A percentile compares a stretch with the other conserved stretches of the same genome.
These are phyloP conservation scores for Philopedon plagiatum DNA, from an alignment of 2,888 invertebrate species.

Conservation along the genomic window DNA sequence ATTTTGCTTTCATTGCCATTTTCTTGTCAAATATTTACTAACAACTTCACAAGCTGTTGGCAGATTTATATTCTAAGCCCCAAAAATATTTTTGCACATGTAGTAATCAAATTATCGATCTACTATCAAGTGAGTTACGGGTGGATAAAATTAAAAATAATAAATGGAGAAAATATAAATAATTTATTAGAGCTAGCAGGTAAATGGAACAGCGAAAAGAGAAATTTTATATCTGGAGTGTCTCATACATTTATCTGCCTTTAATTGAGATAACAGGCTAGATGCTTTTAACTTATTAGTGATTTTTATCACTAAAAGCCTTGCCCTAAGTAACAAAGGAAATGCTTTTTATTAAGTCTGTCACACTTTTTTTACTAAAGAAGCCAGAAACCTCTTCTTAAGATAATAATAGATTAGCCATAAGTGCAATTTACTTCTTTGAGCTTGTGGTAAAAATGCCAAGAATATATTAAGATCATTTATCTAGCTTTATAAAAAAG, in stretches of 20 bases:
- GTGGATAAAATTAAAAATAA: background rate
- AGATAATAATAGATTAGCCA: background rate
- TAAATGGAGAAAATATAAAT: background rate
- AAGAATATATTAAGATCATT: constrained; percentile 2
- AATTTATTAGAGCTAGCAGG: background rate
- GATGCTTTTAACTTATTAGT: background rate
- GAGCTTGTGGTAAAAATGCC: background rate
- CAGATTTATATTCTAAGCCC: no score
- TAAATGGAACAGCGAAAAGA: background rate
- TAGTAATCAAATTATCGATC: no score
- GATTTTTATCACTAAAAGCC: background rate
- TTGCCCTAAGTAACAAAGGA: background rate
- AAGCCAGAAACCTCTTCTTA: background rate
- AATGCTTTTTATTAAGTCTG: background rate
- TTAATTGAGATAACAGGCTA: background rate
- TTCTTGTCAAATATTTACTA: no score
- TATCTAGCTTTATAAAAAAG: background rate
- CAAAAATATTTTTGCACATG: no score
- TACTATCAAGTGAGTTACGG: background rate
- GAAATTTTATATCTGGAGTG: background rate
- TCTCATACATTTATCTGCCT: constrained; percentile 1
- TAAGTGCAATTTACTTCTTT: background rate
- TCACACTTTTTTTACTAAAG: background rate
- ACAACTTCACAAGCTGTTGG: no score
- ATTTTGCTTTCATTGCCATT: no score